Percentiles rank a stretch among this genome's conserved stretches.
Conservation (phyloP, 2,113 vertebrate genomes). For the Phocoena sinus region DNA sequence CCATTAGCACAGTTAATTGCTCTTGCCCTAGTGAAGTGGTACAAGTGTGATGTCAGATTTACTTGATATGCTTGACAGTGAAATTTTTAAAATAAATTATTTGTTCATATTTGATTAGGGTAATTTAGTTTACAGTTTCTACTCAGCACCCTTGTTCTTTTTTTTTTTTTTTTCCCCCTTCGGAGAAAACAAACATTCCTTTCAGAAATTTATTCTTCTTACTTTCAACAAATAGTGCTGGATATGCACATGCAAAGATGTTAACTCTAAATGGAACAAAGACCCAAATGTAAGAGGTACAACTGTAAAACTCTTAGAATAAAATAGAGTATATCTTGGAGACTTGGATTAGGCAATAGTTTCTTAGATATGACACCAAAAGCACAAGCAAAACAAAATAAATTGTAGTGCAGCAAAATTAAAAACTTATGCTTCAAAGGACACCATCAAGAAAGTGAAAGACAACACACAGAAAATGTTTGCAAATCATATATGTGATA, state of each 20-base stretch:
- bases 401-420: background rate
- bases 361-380: background rate
- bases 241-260: background rate
- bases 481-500: background rate
- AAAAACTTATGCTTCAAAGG: background rate
- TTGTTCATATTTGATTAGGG: background rate
- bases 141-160: background rate
- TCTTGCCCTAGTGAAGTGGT: background rate
- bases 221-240: background rate
- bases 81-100: background rate
- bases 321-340: background rate
- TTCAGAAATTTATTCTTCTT: slow-evolving; percentile 15
- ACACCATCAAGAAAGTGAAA: background rate
- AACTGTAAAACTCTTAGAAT: background rate
- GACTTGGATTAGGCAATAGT: background rate
- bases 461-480: background rate
- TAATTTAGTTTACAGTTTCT: slow-evolving; percentile 26
- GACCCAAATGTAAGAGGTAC: background rate
- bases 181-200: background rate
- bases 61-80: background rate
- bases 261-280: background rate
- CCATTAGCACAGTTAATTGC: background rate
- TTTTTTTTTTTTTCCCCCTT: background rate
- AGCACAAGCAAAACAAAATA: background rate
- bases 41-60: background rate